A percentile compares a stretch with the other conserved stretches of the same genome.
These are phyloP conservation scores for Panonychus citri DNA, from an alignment of 1,140 invertebrate species.

Conservation along the genomic window DNA sequence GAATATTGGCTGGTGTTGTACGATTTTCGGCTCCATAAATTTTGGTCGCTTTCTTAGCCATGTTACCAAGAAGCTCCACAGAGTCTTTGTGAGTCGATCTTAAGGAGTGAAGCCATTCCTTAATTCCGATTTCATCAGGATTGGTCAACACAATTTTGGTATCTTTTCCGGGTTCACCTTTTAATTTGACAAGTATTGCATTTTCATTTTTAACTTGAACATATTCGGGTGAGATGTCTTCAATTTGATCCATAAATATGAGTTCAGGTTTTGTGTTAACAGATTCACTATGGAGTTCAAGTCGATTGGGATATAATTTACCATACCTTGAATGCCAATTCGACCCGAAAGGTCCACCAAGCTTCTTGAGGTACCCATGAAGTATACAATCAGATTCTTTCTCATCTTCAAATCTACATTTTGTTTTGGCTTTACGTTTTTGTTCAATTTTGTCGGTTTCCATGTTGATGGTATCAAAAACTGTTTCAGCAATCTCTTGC, in stretches of 20 bases:
- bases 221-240: constrained; percentile 60
- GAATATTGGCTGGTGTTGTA: background rate
- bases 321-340: constrained; percentile 90
- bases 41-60: constrained; percentile 87
- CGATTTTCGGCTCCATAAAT: constrained; percentile 58
- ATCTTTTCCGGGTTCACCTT: constrained; percentile 36
- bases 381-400: constrained; percentile 97
- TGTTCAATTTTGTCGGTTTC: constrained; percentile 90
- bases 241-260: constrained; percentile 79
- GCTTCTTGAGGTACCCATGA: constrained; percentile 94
- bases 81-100: constrained; percentile 71
- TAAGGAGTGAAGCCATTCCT: constrained; percentile 72
- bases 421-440: constrained; percentile 78
- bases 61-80: constrained; percentile 65
- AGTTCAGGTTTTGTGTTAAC: constrained; percentile 71
- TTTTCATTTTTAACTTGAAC: constrained; percentile 62
- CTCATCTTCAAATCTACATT: constrained; percentile 72
- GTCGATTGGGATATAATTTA: constrained; percentile 34
- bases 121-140: constrained; percentile 60
- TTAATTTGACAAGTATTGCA: constrained; percentile 65
- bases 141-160: constrained; percentile 70
- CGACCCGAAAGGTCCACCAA: constrained; percentile 89
- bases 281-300: constrained; percentile 82
- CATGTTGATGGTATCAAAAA: constrained; percentile 94
- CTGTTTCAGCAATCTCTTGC: constrained; percentile 91